Conservation (phyloP, 2,797 vertebrate species). For the Ctenochaetus hawaiiensis region DNA sequence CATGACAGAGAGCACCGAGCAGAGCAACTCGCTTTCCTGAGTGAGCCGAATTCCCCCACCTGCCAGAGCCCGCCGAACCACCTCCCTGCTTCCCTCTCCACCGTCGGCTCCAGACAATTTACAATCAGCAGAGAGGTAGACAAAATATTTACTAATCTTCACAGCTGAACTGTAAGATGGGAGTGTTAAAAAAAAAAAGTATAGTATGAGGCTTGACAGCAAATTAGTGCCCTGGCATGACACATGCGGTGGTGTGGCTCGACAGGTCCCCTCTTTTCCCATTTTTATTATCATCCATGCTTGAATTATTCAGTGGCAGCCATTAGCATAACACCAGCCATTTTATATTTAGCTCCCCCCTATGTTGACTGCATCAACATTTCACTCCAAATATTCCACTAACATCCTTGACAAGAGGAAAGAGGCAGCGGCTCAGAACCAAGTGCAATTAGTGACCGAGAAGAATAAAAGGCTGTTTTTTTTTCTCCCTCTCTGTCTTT, state of each 20-base stretch:
- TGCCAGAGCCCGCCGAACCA: slow-evolving; percentile 55
- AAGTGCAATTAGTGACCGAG: slow-evolving; percentile 83
- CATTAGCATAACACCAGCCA: slow-evolving; percentile 87
- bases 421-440: slow-evolving; percentile 78
- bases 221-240: slow-evolving; percentile 85
- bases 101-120: slow-evolving; percentile 59
- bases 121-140: slow-evolving; percentile 64
- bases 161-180: slow-evolving; percentile 63
- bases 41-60: slow-evolving; percentile 62
- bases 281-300: slow-evolving; percentile 87
- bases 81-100: slow-evolving; percentile 25
- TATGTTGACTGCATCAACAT: slow-evolving; percentile 83
- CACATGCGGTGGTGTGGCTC: slow-evolving; percentile 82
- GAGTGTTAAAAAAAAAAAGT: slow-evolving; percentile 5
- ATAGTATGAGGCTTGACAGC: slow-evolving; percentile 80
- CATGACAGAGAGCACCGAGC: slow-evolving; percentile 72
- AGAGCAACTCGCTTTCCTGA: slow-evolving; percentile 62
- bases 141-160: slow-evolving; percentile 84
- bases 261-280: slow-evolving; percentile 79
- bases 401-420: slow-evolving; percentile 79
- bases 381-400: slow-evolving; percentile 81
- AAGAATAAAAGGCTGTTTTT: slow-evolving; percentile 27
- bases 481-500: slow-evolving; percentile 37
- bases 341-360: slow-evolving; percentile 89
- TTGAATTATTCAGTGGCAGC: slow-evolving; percentile 90